These are phyloP conservation scores for Cyprinella venusta DNA, from an alignment of 2,797 vertebrate genomes.

Conservation along the genomic window DNA sequence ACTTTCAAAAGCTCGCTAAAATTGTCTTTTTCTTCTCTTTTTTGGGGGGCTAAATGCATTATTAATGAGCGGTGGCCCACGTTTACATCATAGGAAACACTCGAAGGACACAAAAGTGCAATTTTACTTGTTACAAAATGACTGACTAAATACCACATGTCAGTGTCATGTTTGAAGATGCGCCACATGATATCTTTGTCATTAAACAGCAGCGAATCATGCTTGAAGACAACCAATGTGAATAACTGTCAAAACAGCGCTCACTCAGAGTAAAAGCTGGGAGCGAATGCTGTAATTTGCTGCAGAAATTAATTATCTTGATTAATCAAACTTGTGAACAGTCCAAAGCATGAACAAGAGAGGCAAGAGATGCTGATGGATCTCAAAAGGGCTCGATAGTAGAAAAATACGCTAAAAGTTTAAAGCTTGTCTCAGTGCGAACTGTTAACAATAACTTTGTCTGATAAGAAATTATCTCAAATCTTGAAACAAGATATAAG, in stretches of 20 bases:
- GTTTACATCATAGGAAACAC: constrained; percentile 80
- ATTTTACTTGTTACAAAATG: constrained; percentile 79
- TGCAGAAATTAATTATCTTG: constrained; percentile 83
- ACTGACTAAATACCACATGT: constrained; percentile 86
- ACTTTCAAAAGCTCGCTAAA: constrained; percentile 64
- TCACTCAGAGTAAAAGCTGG: constrained; percentile 63
- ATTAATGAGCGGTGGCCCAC: constrained; percentile 75
- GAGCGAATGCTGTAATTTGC: constrained; percentile 82
- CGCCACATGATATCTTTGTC: constrained; percentile 88
- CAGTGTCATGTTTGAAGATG: constrained; percentile 85
- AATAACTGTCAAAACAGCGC: constrained; percentile 81
- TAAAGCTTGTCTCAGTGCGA: not conserved
- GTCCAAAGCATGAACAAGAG: constrained; percentile 42
- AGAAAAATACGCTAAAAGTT: not conserved
- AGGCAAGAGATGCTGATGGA: constrained; percentile 48
- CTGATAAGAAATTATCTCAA: not conserved
- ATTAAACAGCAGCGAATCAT: constrained; percentile 78
- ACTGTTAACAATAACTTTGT: not conserved
- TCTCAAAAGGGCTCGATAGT: not conserved
- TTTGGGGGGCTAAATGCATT: constrained; percentile 67
- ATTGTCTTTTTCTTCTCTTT: constrained; percentile 63
- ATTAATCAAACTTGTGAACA: constrained; percentile 76
- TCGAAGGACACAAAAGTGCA: constrained; percentile 77
- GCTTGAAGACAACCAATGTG: constrained; percentile 75
- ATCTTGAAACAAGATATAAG: not conserved